phyloP scores from a whole-genome alignment of 2,888 invertebrate species.

The Nyleta sp. region DNA sequence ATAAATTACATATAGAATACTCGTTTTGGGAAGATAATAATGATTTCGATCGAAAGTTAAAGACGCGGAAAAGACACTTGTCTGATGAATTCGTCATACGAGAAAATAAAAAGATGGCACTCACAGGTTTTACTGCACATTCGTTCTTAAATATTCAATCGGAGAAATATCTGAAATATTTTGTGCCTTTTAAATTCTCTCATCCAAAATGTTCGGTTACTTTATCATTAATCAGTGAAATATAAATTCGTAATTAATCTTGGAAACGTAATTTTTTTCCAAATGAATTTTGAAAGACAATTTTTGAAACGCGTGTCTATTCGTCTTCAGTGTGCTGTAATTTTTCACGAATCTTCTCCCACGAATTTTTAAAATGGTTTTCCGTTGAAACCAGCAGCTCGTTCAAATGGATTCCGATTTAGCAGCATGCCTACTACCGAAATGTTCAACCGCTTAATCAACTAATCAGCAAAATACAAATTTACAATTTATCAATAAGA shows the following conservation, averaged over 20 bases:
- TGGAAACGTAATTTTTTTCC: slow-evolving; percentile 3
- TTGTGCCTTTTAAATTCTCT: not conserved
- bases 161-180: not conserved
- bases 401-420: slow-evolving; percentile 35
- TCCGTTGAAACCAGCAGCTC: slow-evolving; percentile 10
- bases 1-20: too few relatives aligned
- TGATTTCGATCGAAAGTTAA: too few relatives aligned
- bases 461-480: slow-evolving; percentile 47
- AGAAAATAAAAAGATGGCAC: too few relatives aligned
- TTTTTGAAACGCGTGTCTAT: not conserved
- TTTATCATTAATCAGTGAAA: slow-evolving; percentile 11
- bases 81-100: too few relatives aligned
- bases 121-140: too few relatives aligned
- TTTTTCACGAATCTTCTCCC: slow-evolving; percentile 33
- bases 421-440: slow-evolving; percentile 42
- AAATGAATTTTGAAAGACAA: not conserved
- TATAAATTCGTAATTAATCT: slow-evolving; percentile 20
- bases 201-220: slow-evolving; percentile 16
- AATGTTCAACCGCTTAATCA: slow-evolving; percentile 52
- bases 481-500: slow-evolving; percentile 56
- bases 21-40: too few relatives aligned
- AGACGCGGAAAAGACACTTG: too few relatives aligned
- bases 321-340: slow-evolving; percentile 6
- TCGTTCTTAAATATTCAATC: too few relatives aligned
- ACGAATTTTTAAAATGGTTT: slow-evolving; percentile 37